phyloP scores from a whole-genome alignment of 92 coral and sea anemone species.

The Parazoanthus atlanticus region DNA sequence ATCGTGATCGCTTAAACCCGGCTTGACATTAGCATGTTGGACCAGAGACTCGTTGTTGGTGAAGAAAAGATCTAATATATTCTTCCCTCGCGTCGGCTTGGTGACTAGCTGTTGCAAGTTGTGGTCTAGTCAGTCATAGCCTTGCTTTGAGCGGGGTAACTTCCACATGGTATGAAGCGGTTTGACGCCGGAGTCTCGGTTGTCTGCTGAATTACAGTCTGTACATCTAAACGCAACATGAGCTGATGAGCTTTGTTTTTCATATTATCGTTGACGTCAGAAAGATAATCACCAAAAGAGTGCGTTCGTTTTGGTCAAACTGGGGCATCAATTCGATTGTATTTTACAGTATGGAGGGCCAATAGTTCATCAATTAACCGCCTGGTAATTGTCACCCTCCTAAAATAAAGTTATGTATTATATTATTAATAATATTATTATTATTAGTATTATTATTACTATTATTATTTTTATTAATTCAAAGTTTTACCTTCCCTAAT shows the following conservation, averaged over 20 bases:
- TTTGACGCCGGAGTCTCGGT: background rate
- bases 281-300: background rate
- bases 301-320: background rate
- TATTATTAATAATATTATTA: no score
- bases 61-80: conserved; percentile 47
- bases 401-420: no score
- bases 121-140: conserved; percentile 8
- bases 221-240: background rate
- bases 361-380: no score
- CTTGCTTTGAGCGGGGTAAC: background rate
- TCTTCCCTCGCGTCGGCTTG: conserved; percentile 51
- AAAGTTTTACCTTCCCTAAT: no score
- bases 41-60: conserved; percentile 14
- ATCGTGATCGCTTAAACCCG: background rate
- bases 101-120: conserved; percentile 20
- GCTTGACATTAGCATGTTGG: background rate
- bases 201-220: background rate
- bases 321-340: no score
- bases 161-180: background rate
- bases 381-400: no score
- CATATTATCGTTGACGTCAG: background rate
- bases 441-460: no score
- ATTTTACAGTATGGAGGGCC: no score
- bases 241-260: background rate
- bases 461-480: no score